Evolutionary conservation across 2,113 vertebrate genomes (phyloP), one percentile per base, ranked within the genome.

Genomic region (Phainopepla nitens): DNA sequence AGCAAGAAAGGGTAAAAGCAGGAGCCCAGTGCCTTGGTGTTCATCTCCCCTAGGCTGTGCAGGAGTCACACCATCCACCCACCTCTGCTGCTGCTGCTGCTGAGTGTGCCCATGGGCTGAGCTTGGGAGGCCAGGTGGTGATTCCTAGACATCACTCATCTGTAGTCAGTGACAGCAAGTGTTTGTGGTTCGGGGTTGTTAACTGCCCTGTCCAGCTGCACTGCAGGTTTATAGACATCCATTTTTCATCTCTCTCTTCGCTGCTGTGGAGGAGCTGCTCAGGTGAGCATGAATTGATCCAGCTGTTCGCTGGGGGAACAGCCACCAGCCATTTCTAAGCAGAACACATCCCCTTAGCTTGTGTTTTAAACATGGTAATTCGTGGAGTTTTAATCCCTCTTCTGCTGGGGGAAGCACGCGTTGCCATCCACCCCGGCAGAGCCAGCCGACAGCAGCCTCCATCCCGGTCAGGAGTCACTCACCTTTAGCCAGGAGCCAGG

Each of bases 401-500:
- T 88, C 79, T 11, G 57, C 89, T 7, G 39, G 18, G 54, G 71
- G 69, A 90, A 83, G 89, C 85, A 88, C 14, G 14, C 15, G 0
- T 11, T 31, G 36, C 69, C 80, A 50, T 51, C 78, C n/a, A 3
- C 58, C 76, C 80, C 7, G 2, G 56, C 68, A 73, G 79, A 89
- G 82, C 53, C 84, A 85, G 90, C 94, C 94, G 54, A 16, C 82
- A 14, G 76, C 92, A 56, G 93, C 93, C 47, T 65, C 76, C 86
- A 27, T 29, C 1, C 0, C 0, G 39, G 89, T 47, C 94, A 88
- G 93, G 29, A 81, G 93, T 64, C 71, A 0, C 79, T 94, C 94
- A 93, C 96, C 93, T 92, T 77, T 90, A 87, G 75, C 96, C 93
- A 85, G 87, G 61, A 90, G 44, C 50, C 80, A 33, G 91, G 91